Conservation (phyloP, 2,113 vertebrate genomes). For the Tinamus guttatus region DNA sequence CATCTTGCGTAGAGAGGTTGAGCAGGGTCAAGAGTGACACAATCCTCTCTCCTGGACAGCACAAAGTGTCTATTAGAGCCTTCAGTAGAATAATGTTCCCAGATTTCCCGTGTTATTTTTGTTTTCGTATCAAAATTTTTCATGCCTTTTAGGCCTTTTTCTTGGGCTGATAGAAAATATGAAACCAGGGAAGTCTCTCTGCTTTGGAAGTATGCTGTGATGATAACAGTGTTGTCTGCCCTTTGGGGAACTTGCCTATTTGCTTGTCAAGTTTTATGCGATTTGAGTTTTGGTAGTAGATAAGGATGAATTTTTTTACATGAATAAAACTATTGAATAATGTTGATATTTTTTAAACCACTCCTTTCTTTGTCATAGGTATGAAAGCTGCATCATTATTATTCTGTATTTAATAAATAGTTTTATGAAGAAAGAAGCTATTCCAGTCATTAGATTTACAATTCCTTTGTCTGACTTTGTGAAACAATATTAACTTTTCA, state of each 20-base stretch:
- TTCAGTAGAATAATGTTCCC: background rate
- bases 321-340: background rate
- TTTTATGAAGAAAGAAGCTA: background rate
- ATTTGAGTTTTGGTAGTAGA: background rate
- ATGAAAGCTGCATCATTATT: background rate
- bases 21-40: background rate
- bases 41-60: background rate
- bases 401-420: background rate
- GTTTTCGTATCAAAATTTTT: background rate
- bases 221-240: background rate
- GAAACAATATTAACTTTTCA: slow-evolving; percentile 44
- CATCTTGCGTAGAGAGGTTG: background rate
- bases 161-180: background rate
- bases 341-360: background rate
- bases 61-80: background rate
- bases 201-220: background rate
- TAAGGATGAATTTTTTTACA: background rate
- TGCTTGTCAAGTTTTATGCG: background rate
- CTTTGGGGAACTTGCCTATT: background rate
- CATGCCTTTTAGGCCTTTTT: background rate
- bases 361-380: background rate
- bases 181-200: background rate
- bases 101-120: background rate
- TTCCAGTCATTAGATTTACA: background rate
- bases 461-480: slow-evolving; percentile 23